Conservation (phyloP, 2,797 vertebrate species). For the Molossus alvarezi region DNA sequence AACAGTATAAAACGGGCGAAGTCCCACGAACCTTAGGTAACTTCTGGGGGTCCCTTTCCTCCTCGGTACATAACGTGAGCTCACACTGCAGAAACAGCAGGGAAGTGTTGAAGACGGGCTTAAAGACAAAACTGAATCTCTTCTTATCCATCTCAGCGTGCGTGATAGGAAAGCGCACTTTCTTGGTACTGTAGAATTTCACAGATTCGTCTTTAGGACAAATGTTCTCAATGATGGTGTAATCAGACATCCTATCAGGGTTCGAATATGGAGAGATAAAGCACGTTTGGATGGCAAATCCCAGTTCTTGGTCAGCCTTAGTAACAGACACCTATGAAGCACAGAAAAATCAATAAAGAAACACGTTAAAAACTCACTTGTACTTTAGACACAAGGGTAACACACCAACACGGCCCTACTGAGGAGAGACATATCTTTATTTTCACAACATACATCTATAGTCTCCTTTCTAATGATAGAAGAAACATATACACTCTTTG, state of each 20-base stretch:
- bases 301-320: conserved; percentile 93
- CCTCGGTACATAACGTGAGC: conserved; percentile 94
- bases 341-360: conserved; percentile 77
- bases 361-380: background rate
- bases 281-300: conserved; percentile 96
- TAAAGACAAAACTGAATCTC: conserved; percentile 96
- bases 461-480: conserved; percentile 16
- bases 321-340: conserved; percentile 93
- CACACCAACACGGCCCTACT: background rate
- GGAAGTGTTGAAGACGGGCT: conserved; percentile 92
- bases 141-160: conserved; percentile 92
- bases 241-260: conserved; percentile 91
- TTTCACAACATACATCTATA: background rate
- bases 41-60: conserved; percentile 84
- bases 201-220: conserved; percentile 96
- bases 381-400: conserved; percentile 43
- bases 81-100: conserved; percentile 97
- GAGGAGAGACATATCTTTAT: background rate
- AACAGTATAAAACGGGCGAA: conserved; percentile 9
- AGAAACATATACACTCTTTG: background rate
- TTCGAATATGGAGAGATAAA: conserved; percentile 94
- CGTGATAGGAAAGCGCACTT: conserved; percentile 87
- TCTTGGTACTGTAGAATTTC: conserved; percentile 90
- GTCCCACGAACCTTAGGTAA: conserved; percentile 92
- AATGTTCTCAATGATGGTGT: conserved; percentile 96